These are phyloP conservation scores for Gopherus evgoodei DNA, from an alignment of 2,113 vertebrate genomes.

Conservation along the genomic window DNA sequence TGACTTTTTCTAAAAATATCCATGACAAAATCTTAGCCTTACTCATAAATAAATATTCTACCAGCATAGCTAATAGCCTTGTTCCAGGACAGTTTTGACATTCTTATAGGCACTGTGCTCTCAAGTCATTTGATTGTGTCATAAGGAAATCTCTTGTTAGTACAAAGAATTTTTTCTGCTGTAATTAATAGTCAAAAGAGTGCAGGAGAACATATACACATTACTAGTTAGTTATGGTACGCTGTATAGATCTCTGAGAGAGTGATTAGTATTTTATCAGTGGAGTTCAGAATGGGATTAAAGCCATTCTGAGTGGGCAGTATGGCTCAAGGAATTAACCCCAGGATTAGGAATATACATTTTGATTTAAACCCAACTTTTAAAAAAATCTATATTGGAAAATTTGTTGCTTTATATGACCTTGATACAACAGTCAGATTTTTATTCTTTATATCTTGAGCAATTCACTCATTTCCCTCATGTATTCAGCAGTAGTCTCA, in stretches of 20 bases:
- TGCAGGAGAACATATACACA: background rate
- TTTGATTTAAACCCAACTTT: conserved; percentile 11
- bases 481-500: conserved; percentile 68
- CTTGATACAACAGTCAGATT: background rate
- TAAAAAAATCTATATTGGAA: background rate
- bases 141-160: background rate
- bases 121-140: accelerated
- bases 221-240: background rate
- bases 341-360: background rate
- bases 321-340: background rate
- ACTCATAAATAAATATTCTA: background rate
- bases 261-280: background rate
- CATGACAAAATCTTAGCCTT: too few relatives aligned
- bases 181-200: background rate
- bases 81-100: background rate
- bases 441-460: conserved; percentile 34
- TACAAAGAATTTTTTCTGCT: background rate
- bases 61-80: too few relatives aligned
- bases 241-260: background rate
- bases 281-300: background rate
- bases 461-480: conserved; percentile 41
- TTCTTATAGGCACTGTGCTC: background rate
- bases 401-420: background rate
- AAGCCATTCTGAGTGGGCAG: background rate
- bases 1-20: too few relatives aligned